Evolutionary conservation across 1,140 invertebrate genomes (phyloP), one percentile per base, ranked within the genome.

Genomic region (Macrotrachela quadricornifera): DNA sequence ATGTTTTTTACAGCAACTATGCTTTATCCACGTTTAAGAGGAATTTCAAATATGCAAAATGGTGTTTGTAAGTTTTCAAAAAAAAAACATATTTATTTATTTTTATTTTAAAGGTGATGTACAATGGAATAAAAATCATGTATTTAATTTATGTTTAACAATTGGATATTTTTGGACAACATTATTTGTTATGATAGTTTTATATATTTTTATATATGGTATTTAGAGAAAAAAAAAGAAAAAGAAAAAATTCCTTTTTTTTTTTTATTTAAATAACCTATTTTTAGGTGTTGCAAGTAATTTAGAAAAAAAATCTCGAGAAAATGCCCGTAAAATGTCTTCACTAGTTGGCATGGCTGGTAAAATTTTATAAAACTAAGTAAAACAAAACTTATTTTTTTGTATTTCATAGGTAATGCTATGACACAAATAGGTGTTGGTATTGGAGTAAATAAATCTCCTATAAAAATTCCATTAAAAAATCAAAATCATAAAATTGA

Each of bases 1-100:
- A 72, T 99, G 6, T 99, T 99, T 69, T 97, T 97, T 67, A 88
- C 88, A 49, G 88, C 85, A 51, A 96, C 99, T 57, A 94, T 99
- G 63, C 92, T 91, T 36, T 99, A 94, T 90, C 90, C 95, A 90
- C 65, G 95, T 95, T 62, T 80, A 88, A 38, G 91, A 91, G 2
- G 82, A 82, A 61, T 72, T 87, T 52, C 84, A 91, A 61, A 71
- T 94, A 21, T 72, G 8, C 56, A 63, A 92, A 91, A 36, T 99
- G 94, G 90, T 90, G 95, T 65, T 85, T 90, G 65, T 95, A 95
- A 62, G 80, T 88, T 39, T 91, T 91, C 2, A 82, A 82, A 61
- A 72, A 87, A 53, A 84, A 92, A 61, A 71, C 94, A 21, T 72
- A 30, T 56, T 82, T 83, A 3, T 84, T 85, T n/a, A 81, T 94